A percentile compares a stretch with the other conserved stretches of the same genome.
Conservation (phyloP, 2,888 invertebrate species). For the Rhingia campestris region DNA sequence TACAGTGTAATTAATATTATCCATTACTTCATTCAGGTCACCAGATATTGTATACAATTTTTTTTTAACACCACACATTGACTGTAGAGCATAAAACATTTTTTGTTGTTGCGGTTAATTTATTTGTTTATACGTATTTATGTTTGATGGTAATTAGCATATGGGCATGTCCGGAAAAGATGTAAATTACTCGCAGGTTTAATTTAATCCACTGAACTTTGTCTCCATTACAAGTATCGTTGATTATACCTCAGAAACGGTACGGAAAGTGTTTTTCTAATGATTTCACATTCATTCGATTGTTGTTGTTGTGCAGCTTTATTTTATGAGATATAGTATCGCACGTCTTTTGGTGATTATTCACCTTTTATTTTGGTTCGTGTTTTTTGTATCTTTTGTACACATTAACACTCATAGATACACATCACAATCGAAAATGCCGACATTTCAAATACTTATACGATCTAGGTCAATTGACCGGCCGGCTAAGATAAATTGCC, state of each 20-base stretch:
- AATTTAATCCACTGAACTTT: slow-evolving; percentile 40
- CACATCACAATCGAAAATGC: slow-evolving; percentile 11
- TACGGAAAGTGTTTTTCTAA: slow-evolving; percentile 36
- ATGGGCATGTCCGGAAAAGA: slow-evolving; percentile 33
- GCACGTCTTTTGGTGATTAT: slow-evolving; percentile 51
- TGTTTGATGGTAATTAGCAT: slow-evolving; percentile 17
- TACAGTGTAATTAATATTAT: slow-evolving; percentile 6
- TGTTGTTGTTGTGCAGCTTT: background rate
- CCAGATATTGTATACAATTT: background rate
- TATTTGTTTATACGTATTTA: background rate
- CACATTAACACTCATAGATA: slow-evolving; percentile 18
- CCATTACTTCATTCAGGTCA: slow-evolving; percentile 34
- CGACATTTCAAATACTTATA: slow-evolving; percentile 12
- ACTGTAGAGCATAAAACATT: slow-evolving; percentile 8
- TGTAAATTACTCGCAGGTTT: slow-evolving; percentile 25
- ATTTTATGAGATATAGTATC: too few species aligned
- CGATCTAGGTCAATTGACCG: slow-evolving; percentile 73
- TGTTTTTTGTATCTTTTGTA: slow-evolving; percentile 12
- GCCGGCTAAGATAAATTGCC: slow-evolving; percentile 23
- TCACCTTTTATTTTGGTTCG: slow-evolving; percentile 26
- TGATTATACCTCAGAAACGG: slow-evolving; percentile 34
- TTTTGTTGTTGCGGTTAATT: background rate
- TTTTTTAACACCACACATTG: slow-evolving; percentile 16
- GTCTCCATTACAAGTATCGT: background rate
- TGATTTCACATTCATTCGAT: slow-evolving; percentile 34